Base-by-base conservation (phyloP, 2,888 invertebrate species). In the Lithodes maja region DNA sequence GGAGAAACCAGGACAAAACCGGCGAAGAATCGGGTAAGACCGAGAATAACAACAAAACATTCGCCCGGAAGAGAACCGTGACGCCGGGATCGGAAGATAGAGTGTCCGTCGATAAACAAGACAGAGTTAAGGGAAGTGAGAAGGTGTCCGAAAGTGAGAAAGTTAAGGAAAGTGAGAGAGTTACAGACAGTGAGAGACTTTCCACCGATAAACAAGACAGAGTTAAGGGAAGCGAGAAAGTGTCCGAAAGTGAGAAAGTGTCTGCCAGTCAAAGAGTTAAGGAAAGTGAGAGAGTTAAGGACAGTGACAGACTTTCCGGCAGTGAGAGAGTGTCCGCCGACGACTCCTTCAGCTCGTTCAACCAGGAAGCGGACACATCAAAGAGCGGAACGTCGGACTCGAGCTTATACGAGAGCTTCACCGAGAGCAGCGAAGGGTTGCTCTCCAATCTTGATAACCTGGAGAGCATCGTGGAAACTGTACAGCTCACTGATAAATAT, bases 391-490 rank as follows among this genome's bases (percentile, higher is more conserved):
- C 61, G 17, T 50, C 50, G 50, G 81, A 82, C 49, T 2, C 17
- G 5, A 53, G 80, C 61, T 33, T 77, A 50, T 55, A 17, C 3
- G 83, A 83, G 9, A 12, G 81, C 15, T 80, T 7, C 15, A 71
- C 61, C 15, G 86, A 86, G 9, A 80, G 68, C 68, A 85, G 80
- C 9, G 88, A 84, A 81, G 88, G 80, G n/a, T 77, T 88, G 50
- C 69, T 88, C 1, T 81, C 88, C 3, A 55, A 53, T 68, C 12
- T 87, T n/a, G 84, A 71, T 1, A 88, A 88, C 61, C 75, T 88
- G 3, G 88, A 88, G 3, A 88, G 88, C 85, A 80, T 88, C 15
- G 61, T 88, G 55, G 88, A 88, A 77, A 88, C 88, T 17, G 50
- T 88, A 61, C 84, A 88, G 2, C 61, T 88, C 3, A 88, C 88